Evolutionary conservation across 1,140 invertebrate species (phyloP).

Genomic region (Eurosta solidaginis): DNA sequence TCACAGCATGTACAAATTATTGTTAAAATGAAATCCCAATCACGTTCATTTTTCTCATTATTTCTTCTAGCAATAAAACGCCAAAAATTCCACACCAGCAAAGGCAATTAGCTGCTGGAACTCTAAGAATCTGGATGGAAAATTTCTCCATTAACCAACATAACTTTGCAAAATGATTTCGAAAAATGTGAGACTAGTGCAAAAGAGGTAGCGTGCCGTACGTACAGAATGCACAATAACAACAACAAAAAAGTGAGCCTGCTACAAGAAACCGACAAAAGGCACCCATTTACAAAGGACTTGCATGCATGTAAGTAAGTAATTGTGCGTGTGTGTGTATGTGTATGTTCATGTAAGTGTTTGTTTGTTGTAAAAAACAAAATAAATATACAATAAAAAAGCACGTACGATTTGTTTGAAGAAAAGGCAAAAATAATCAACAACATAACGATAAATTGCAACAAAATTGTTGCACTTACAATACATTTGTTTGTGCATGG

Average conservation of each 20-base stretch:
- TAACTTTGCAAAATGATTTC: not conserved
- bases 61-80: not conserved
- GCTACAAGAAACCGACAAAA: not conserved
- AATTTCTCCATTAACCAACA: not conserved
- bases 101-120: constrained; percentile 14
- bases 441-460: constrained; percentile 24
- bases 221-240: too few relatives aligned
- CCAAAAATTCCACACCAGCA: constrained; percentile 11
- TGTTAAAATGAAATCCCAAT: not conserved
- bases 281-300: not conserved
- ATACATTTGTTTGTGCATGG: too few relatives aligned
- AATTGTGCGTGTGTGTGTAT: not conserved
- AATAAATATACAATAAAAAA: constrained; percentile 6
- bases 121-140: constrained; percentile 10
- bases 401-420: constrained; percentile 4
- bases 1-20: too few relatives aligned
- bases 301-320: not conserved
- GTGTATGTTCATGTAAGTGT: not conserved
- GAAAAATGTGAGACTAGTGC: not conserved
- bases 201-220: not conserved
- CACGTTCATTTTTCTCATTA: constrained; percentile 1
- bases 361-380: not conserved
- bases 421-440: not conserved
- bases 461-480: constrained; percentile 28
- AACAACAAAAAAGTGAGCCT: too few relatives aligned